Percentiles rank a stretch among this genome's conserved stretches.
Evolutionary conservation across 2,888 invertebrate genomes (phyloP).

Genomic region (Caenorhabditis macrosperma): DNA sequence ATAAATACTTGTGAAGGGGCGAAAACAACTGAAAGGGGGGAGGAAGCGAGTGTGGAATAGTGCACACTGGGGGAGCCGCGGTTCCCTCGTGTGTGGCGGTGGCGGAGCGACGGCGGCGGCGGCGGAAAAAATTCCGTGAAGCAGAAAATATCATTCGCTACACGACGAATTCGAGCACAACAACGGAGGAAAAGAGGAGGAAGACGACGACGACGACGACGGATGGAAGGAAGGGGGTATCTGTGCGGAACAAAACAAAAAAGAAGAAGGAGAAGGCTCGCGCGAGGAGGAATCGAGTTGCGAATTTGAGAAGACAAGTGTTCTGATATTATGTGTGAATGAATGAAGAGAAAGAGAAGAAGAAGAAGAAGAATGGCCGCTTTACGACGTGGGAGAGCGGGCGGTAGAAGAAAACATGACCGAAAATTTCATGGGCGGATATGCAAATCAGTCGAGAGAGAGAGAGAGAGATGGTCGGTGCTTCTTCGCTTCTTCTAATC

Average conservation of each 20-base stretch:
- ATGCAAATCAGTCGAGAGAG: conserved; percentile 44
- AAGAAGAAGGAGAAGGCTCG: conserved; percentile 19
- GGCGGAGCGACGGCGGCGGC: background rate
- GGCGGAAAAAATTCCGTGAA: conserved; percentile 41
- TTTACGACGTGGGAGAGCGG: conserved; percentile 37
- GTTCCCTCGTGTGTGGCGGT: too few species aligned
- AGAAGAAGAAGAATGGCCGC: conserved; percentile 7
- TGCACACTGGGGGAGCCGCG: conserved; percentile 18
- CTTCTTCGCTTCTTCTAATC: conserved; percentile 3
- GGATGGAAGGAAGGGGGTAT: conserved; percentile 21
- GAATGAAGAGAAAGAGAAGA: conserved; percentile 28
- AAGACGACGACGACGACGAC: background rate
- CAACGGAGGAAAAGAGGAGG: background rate
- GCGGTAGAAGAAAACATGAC: conserved; percentile 22
- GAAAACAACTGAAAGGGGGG: conserved; percentile 2
- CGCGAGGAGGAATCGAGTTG: conserved; percentile 41
- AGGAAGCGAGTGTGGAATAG: conserved; percentile 14
- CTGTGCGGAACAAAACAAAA: conserved; percentile 30
- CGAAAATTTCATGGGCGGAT: conserved; percentile 38
- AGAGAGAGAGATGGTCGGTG: conserved; percentile 13
- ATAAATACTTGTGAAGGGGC: conserved; percentile 17
- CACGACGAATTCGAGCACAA: conserved; percentile 45
- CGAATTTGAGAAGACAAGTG: conserved; percentile 53
- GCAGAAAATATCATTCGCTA: conserved; percentile 55
- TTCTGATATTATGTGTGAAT: conserved; percentile 49